Conservation (phyloP, 2,888 invertebrate genomes). For the Cosmopolites sordidus region DNA sequence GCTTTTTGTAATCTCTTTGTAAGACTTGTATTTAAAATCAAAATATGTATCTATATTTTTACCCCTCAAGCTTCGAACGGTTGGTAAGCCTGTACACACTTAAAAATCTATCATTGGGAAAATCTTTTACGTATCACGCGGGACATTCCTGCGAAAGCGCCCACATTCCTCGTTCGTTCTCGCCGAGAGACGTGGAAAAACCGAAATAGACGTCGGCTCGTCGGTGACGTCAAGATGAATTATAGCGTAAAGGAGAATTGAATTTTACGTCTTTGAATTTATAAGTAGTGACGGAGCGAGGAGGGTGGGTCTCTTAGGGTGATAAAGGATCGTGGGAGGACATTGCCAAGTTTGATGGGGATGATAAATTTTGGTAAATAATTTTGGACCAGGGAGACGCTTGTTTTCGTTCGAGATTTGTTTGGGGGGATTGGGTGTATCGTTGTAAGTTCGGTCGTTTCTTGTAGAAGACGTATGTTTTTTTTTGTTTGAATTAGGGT, state of each 20-base stretch:
- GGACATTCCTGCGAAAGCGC: neutral
- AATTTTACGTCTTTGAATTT: neutral
- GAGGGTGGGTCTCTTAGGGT: neutral
- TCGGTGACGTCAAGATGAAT: slow-evolving; percentile 5
- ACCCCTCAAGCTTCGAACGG: no score
- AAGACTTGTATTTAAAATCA: no score
- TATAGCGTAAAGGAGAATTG: neutral
- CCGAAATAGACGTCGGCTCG: slow-evolving; percentile 7
- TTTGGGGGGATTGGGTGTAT: neutral
- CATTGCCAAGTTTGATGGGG: neutral
- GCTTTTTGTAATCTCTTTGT: no score
- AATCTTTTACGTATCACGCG: neutral
- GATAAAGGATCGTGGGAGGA: neutral
- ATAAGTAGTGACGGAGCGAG: neutral
- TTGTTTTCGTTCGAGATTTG: neutral
- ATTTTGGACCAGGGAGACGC: neutral
- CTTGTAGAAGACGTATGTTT: no score
- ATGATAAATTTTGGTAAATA: slow-evolving; percentile 1
- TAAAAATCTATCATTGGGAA: neutral
- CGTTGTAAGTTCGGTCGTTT: no score
- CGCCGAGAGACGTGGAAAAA: slow-evolving; percentile 6
- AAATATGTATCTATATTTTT: no score
- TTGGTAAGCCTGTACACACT: no score
- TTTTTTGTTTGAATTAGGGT: no score
- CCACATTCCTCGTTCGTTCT: neutral